Evolutionary conservation across 2,113 vertebrate species (phyloP), one percentile per base, ranked within the genome.

Genomic region (Pycnonotus jocosus): DNA sequence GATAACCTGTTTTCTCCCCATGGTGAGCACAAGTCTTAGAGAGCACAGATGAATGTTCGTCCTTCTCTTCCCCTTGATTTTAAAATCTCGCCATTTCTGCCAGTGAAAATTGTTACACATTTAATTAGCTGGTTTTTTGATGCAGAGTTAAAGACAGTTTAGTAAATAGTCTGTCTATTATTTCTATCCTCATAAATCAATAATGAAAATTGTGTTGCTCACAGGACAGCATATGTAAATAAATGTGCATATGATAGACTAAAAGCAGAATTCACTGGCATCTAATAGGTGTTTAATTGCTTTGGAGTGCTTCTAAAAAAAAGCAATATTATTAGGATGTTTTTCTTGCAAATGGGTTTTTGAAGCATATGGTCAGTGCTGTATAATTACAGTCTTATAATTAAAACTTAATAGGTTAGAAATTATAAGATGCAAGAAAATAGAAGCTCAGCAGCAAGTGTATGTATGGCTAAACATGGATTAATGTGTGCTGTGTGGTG

Each of bases 41-140:
- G 9, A 81, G 12, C 15, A 84, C 3, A 38, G 45, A 40, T 19
- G 53, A 86, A 31, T 0, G 1, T 30, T 77, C 69, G 45, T 54
- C 70, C 92, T 93, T 91, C 40, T 58, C n/a, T 80, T 95, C 92
- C 90, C 84, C 77, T 90, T 91, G 78, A 40, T 56, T 92, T 91
- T 40, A 73, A 91, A 90, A 86, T 54, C 19, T 88, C 74, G 33
- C 16, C 21, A 38, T 30, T 72, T 48, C 5, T 69, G 22, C 58
- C 62, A 56, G 84, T 21, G 38, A 87, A 91, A 95, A 37, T 12
- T 92, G 54, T 40, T 81, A 77, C 50, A 88, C 20, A 47, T 69
- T 82, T 90, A 90, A 90, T 86, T 86, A 85, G 38, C 23, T 87
- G 8, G 73, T 94, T 86, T 73, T 13, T 58, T 88, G 58, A 82